phyloP scores from a whole-genome alignment of 53 echinoderm and acorn worm species.

The Arbacia lixula region DNA sequence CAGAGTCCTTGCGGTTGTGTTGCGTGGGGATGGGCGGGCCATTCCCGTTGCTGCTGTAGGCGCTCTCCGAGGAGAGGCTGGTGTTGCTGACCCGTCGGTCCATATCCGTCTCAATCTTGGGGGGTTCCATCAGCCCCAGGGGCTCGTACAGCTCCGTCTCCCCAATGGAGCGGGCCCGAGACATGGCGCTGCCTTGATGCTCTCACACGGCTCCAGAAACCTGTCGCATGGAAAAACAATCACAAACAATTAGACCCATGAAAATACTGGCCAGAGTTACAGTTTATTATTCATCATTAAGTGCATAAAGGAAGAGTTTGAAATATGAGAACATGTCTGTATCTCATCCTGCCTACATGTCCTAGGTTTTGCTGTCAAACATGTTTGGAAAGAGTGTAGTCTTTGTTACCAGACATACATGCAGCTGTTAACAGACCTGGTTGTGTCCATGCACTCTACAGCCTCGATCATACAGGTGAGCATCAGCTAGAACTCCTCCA shows the following conservation, averaged over 20 bases:
- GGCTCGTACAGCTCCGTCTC: slow-evolving; percentile 51
- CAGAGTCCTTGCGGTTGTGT: slow-evolving; percentile 89
- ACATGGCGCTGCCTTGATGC: slow-evolving; percentile 10
- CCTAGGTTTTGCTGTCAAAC: too few relatives aligned
- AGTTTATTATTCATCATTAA: too few relatives aligned
- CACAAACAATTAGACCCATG: not conserved
- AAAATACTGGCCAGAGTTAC: too few relatives aligned
- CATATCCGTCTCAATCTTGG: slow-evolving; percentile 62
- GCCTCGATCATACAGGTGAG: too few relatives aligned
- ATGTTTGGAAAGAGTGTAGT: too few relatives aligned
- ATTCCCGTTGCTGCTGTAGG: slow-evolving; percentile 93
- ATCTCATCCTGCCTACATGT: too few relatives aligned
- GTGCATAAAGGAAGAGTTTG: too few relatives aligned
- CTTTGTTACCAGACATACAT: too few relatives aligned
- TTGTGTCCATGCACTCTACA: too few relatives aligned
- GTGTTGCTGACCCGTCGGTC: slow-evolving; percentile 74
- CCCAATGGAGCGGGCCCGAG: slow-evolving; percentile 16
- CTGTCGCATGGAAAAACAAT: not conserved
- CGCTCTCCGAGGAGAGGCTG: slow-evolving; percentile 90
- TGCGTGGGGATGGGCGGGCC: slow-evolving; percentile 74
- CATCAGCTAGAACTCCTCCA: too few relatives aligned
- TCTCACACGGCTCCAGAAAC: not conserved
- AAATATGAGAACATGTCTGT: too few relatives aligned
- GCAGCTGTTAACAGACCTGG: too few relatives aligned
- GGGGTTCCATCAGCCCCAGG: slow-evolving; percentile 39